Evolutionary conservation across 2,797 vertebrate genomes (phyloP).

Genomic region (Sebastes wilsoni): DNA sequence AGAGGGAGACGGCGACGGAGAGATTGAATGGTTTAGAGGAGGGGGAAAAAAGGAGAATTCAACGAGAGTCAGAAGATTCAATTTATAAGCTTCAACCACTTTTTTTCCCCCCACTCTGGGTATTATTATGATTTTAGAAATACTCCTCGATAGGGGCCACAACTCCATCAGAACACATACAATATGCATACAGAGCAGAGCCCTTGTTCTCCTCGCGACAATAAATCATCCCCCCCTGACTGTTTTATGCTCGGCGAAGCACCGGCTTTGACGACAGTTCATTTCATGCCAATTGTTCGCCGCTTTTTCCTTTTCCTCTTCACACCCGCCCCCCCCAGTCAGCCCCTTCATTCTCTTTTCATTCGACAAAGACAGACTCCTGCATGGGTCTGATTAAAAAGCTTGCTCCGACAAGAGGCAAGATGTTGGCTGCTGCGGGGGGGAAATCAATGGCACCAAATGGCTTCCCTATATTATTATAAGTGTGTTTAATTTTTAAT

Average conservation of each 20-base stretch:
- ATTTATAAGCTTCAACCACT: slow-evolving; percentile 25
- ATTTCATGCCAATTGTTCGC: slow-evolving; percentile 75
- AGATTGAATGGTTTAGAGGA: not conserved
- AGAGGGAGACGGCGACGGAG: slow-evolving; percentile 5
- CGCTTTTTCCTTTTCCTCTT: not conserved
- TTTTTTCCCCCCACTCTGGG: not conserved
- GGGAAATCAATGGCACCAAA: slow-evolving; percentile 32
- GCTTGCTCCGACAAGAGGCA: slow-evolving; percentile 42
- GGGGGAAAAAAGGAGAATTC: not conserved
- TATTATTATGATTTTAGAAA: slow-evolving; percentile 39
- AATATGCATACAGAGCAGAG: slow-evolving; percentile 56
- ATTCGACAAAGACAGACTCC: slow-evolving; percentile 50
- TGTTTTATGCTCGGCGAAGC: slow-evolving; percentile 69
- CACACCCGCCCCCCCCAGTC: not conserved
- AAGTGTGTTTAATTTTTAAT: slow-evolving; percentile 37
- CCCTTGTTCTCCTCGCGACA: slow-evolving; percentile 49
- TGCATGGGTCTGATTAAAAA: slow-evolving; percentile 64
- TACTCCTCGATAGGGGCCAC: slow-evolving; percentile 16
- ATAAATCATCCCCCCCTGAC: slow-evolving; percentile 71
- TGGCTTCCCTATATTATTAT: not conserved
- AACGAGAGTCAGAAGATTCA: slow-evolving; percentile 20
- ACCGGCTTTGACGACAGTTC: slow-evolving; percentile 67
- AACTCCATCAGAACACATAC: slow-evolving; percentile 52
- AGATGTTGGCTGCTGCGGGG: slow-evolving; percentile 9
- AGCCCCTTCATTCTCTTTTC: slow-evolving; percentile 36